A percentile compares a stretch with the other conserved stretches of the same genome.
Conservation (phyloP, 2,888 invertebrate genomes). For the Drosophila vallismaia region DNA sequence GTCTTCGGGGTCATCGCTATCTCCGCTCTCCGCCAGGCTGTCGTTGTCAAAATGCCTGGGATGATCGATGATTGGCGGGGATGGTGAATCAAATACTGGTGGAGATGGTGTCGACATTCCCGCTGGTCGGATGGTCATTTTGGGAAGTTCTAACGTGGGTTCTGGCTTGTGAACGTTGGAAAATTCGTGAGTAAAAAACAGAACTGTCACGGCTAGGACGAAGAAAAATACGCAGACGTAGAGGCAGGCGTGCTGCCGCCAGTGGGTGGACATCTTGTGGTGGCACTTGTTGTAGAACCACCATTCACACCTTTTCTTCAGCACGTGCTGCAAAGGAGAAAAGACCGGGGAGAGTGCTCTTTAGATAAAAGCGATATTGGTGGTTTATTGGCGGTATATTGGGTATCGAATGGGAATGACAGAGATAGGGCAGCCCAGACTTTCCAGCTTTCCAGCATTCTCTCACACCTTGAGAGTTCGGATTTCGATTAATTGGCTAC, state of each 20-base stretch:
- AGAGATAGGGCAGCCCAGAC: conserved; percentile 12
- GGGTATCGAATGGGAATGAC: background rate
- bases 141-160: conserved; percentile 14
- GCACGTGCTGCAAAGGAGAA: conserved; percentile 69
- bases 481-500: conserved; percentile 36
- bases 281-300: conserved; percentile 75
- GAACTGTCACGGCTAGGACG: conserved; percentile 33
- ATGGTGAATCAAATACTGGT: conserved; percentile 14
- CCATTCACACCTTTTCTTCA: conserved; percentile 81
- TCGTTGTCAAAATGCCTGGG: conserved; percentile 65
- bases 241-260: conserved; percentile 69
- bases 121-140: conserved; percentile 2
- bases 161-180: conserved; percentile 20
- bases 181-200: conserved; percentile 33
- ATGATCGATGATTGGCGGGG: conserved; percentile 28
- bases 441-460: conserved; percentile 50
- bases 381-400: background rate
- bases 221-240: conserved; percentile 55
- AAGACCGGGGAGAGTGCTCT: conserved; percentile 4
- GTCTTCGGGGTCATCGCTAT: conserved; percentile 59
- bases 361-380: conserved; percentile 16
- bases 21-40: conserved; percentile 54
- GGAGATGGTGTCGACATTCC: background rate
- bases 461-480: conserved; percentile 60
- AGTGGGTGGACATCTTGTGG: conserved; percentile 80